Percentiles rank a stretch among this genome's conserved stretches.
phyloP scores from a whole-genome alignment of 2,888 invertebrate species.

The Melanotus villosus region DNA sequence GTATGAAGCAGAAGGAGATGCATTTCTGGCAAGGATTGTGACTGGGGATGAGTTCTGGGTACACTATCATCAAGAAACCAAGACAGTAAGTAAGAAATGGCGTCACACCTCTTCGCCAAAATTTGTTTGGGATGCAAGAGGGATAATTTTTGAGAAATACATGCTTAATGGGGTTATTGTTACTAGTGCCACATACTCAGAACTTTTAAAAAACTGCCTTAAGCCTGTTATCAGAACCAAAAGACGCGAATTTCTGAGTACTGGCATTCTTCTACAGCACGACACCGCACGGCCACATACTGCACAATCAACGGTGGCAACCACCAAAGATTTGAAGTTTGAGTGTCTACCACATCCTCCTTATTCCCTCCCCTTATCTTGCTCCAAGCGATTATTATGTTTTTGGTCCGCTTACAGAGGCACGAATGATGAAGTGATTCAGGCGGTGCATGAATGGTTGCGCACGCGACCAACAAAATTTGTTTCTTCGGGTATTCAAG shows the following conservation, averaged over 20 bases:
- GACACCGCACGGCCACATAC: background rate
- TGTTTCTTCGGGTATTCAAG: background rate
- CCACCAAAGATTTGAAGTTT: background rate
- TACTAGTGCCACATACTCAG: background rate
- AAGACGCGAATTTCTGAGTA: too few relatives aligned
- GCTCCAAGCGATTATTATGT: background rate
- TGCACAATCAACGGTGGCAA: background rate
- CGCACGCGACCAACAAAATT: background rate
- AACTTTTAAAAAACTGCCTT: background rate
- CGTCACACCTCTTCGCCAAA: background rate
- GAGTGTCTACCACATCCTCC: too few relatives aligned
- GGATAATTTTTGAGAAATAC: background rate
- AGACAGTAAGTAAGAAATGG: background rate
- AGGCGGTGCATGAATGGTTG: background rate
- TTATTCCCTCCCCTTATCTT: background rate
- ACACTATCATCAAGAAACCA: background rate
- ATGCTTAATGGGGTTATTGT: background rate
- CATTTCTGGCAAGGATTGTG: background rate
- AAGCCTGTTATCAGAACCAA: background rate
- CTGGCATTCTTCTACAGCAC: background rate
- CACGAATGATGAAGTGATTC: constrained; percentile 3
- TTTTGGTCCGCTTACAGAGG: constrained; percentile 8
- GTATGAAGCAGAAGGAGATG: background rate
- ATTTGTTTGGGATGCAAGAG: background rate
- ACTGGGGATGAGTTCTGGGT: background rate